These are phyloP conservation scores for Calliphora vomitoria DNA, from an alignment of 2,888 invertebrate genomes.

Conservation along the genomic window DNA sequence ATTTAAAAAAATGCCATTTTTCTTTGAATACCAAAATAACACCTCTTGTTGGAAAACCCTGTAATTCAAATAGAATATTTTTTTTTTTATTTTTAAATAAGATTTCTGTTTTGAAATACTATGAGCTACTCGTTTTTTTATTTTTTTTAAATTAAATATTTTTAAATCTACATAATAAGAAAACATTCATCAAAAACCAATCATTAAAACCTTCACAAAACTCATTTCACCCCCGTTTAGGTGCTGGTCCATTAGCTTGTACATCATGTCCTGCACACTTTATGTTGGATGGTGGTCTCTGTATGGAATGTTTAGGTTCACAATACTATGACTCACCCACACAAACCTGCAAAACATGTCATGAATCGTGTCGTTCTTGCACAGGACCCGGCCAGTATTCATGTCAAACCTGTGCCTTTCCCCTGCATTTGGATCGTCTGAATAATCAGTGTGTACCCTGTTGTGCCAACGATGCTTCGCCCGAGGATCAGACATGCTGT, in stretches of 20 bases:
- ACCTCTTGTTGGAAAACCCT: too few relatives aligned
- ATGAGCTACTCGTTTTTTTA: too few relatives aligned
- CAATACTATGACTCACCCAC: slow-evolving; percentile 90
- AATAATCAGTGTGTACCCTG: slow-evolving; percentile 92
- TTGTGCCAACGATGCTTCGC: slow-evolving; percentile 86
- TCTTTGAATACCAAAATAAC: too few relatives aligned
- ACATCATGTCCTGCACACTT: slow-evolving; percentile 90
- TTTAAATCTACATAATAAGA: background rate
- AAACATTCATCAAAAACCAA: background rate
- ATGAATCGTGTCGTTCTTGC: slow-evolving; percentile 88
- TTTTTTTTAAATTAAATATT: too few relatives aligned
- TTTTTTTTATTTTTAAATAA: too few relatives aligned
- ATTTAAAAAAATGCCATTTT: too few relatives aligned
- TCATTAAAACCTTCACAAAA: background rate
- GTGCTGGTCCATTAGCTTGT: slow-evolving; percentile 90
- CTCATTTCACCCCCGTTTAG: slow-evolving; percentile 80
- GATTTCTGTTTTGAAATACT: too few relatives aligned
- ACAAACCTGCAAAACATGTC: slow-evolving; percentile 89
- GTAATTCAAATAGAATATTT: too few relatives aligned
- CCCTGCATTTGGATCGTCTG: slow-evolving; percentile 88
- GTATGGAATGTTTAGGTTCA: slow-evolving; percentile 90
- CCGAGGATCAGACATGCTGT: slow-evolving; percentile 87
- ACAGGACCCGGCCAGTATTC: slow-evolving; percentile 89
- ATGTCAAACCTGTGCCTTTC: slow-evolving; percentile 88
- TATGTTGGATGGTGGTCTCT: slow-evolving; percentile 90